A percentile compares a stretch with the other conserved stretches of the same genome.
These are phyloP conservation scores for Todiramphus saurophagus DNA, from an alignment of 2,113 vertebrate species.

Conservation along the genomic window DNA sequence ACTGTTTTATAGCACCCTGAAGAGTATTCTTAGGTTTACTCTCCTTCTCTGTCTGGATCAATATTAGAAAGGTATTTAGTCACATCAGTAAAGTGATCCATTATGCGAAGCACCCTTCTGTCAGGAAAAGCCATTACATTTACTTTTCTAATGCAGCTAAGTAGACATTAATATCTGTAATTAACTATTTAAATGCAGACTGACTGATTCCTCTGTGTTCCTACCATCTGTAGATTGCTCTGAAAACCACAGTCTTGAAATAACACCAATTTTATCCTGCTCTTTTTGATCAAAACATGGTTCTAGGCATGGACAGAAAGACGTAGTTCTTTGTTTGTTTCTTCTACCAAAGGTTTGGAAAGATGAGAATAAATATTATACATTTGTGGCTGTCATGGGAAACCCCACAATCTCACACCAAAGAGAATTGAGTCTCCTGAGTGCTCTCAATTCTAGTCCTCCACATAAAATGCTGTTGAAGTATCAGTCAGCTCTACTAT, in stretches of 20 bases:
- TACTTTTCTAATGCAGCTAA: constrained; percentile 30
- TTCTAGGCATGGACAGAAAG: not conserved
- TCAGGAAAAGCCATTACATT: constrained; percentile 26
- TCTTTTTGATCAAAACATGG: not conserved
- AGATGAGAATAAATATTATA: not conserved
- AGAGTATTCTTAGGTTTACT: not conserved
- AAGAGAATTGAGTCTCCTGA: not conserved
- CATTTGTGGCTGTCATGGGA: not conserved
- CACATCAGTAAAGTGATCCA: constrained; percentile 28
- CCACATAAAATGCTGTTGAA: not conserved
- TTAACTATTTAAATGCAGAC: constrained; percentile 36
- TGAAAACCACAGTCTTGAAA: not conserved
- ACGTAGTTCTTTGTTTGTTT: not conserved
- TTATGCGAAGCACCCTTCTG: constrained; percentile 17
- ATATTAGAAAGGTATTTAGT: constrained; percentile 32
- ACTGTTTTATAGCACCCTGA: not conserved
- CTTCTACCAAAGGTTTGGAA: not conserved
- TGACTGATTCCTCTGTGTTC: not conserved
- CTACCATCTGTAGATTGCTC: not conserved
- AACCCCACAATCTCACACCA: not conserved
- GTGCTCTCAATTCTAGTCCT: not conserved
- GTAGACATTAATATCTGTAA: constrained; percentile 29
- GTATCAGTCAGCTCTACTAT: not conserved
- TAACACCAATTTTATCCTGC: not conserved
- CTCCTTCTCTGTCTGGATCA: not conserved